Base-by-base conservation (phyloP, 2,797 vertebrate species). In the Merluccius polli region DNA sequence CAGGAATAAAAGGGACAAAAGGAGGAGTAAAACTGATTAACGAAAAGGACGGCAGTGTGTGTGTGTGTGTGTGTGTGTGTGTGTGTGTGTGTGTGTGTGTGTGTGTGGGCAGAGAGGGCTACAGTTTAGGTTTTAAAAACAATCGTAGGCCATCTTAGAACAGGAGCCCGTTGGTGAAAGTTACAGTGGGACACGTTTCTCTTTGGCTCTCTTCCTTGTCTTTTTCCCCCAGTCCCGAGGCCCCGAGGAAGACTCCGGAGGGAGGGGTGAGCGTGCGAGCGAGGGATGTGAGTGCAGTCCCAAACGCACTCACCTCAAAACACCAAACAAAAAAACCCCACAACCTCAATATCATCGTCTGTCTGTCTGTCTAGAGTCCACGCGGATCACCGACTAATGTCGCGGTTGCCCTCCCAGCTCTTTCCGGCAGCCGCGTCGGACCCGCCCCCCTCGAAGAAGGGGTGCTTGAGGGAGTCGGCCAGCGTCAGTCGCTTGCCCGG, bases 371-470 rank as follows among this genome's bases (percentile, higher is more conserved):
- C 74, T 73, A 0, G 81, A 81, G 73, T 76, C 69, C 72, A 75
- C 41, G 6, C 0, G 81, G 83, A 94, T 99, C 97, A 99, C 95
- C 98, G 97, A 92, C 98, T 99, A 92, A 99, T 98, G 93, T 99
- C 97, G 0, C 98, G 93, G 89, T 96, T 97, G 33, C 94, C 95
- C 89, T 98, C 98, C 97, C 97, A 99, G 88, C 33, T 94, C 88
- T 95, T 95, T 86, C 91, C 87, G 68, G 92, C 83, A 52, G 92
- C 82, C 0, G 83, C 72, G 1, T 90, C 89, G 7, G 94, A 8
- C 4, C 76, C 77, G 0, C 83, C 77, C 12, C 41, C 90, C 79
- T 93, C 92, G 18, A 99, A 99, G 92, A 98, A 99, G 0, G 96
- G 95, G 78, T 99, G 97, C 75, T 96, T 97, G 75, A 98, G 93